A percentile compares a stretch with the other conserved stretches of the same genome.
Evolutionary conservation across 37 sponge, comb jelly and placozoan species (phyloP).

Genomic region (Chondrilla cf. caribensis): DNA sequence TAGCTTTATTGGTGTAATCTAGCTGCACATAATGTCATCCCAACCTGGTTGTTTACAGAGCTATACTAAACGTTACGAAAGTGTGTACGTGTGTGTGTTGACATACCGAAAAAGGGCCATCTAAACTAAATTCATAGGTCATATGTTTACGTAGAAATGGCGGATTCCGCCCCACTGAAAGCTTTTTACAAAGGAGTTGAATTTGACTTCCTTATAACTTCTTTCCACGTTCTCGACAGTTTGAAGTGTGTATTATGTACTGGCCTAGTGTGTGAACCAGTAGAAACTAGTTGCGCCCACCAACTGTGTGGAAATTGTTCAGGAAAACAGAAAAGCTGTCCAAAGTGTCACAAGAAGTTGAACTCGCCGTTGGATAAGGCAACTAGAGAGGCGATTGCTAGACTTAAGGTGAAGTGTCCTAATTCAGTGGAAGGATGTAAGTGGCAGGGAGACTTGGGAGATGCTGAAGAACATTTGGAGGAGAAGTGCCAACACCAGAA

Average conservation of each 20-base stretch:
- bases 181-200: constrained; percentile 3
- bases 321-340: neutral
- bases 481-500: constrained; percentile 36
- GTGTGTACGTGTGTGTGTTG: no score
- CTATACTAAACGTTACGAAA: no score
- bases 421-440: constrained; percentile 38
- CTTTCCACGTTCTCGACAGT: neutral
- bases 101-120: no score
- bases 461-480: constrained; percentile 4
- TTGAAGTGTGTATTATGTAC: neutral
- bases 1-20: no score
- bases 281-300: neutral
- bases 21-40: no score
- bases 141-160: no score
- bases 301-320: neutral
- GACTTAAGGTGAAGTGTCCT: constrained; percentile 37
- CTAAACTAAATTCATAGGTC: no score
- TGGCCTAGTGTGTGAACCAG: neutral
- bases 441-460: constrained; percentile 46
- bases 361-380: constrained; percentile 34
- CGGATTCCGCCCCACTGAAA: no score
- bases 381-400: constrained; percentile 17
- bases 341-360: neutral
- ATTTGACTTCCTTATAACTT: neutral
- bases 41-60: no score